Evolutionary conservation across 2,888 invertebrate species (phyloP), one percentile per base, ranked within the genome.

Genomic region (Mythimna lalbum): DNA sequence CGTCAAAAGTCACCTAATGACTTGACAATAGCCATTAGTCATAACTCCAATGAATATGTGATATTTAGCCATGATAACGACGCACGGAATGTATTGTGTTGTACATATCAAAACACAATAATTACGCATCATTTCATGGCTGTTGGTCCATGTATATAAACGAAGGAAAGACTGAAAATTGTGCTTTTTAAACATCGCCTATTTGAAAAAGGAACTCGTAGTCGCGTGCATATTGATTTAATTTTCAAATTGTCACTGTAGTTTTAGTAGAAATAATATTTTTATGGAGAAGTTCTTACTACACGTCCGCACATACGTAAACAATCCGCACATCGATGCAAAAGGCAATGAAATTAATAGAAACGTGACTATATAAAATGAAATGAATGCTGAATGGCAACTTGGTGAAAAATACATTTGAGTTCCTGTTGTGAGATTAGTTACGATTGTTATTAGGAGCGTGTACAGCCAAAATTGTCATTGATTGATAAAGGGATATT

Each of bases 111-210:
- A 56, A 79, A 82, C 80, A 78, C 81, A 83, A 79, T 78, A 73
- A 80, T 66, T 69, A 76, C 73, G 72, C 73, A 83, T 73, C 68
- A 76, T 76, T 79, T 82, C 80, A 78, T 81, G 81, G 78, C 75
- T 82, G 73, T 78, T 69, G 80, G 94, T 93, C 93, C 93, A 93
- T 94, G 93, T 95, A 94, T 88, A 94, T 94, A 93, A 91, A 82
- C 69, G 87, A 90, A 93, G 90, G 93, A 91, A 95, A 95, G 95
- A 95, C 94, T 95, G 95, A 93, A 88, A 88, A 85, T 83, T 79
- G 85, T 83, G 85, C 85, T 85, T 85, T 83, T 83, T 84, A 76
- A 83, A 83, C 80, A 84, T 78, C 78, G 75, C 74, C 76, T 84
- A 76, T 72, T 77, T 62, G 67, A 68, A 80, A 77, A 70, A 68